Evolutionary conservation across 2,888 invertebrate species (phyloP), one percentile per base, ranked within the genome.

Genomic region (Allacma fusca): DNA sequence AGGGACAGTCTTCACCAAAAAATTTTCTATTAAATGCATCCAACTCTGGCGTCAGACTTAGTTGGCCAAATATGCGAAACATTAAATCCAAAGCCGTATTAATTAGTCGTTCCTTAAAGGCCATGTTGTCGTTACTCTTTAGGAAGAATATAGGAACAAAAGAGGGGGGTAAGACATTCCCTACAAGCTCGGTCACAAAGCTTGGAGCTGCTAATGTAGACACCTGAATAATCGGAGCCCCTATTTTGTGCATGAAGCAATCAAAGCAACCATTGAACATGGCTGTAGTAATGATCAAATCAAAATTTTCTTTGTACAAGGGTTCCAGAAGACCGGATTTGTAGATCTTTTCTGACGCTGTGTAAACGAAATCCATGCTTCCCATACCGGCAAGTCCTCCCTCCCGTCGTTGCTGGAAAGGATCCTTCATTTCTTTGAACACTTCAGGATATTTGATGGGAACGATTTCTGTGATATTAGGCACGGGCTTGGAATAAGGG

Each of bases 91-190:
- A 50, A 19, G 50, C 19, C 5, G 19, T 12, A n/a, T 50, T 50
- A 16, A 50, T 50, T 4, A 50, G 16, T 50, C 78, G 26, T 29
- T 78, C 59, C 19, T 1, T n/a, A 34, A 78, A 78, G 44, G 34
- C 70, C 78, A 78, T 78, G 0, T 23, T 26, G 21, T 78, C 64
- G 24, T 40, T 69, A 24, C 19, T 70, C 0, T 16, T 0, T 83
- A 94, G 87, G 84, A 92, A 91, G 0, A 94, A 91, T 50, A 93
- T 88, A 0, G 94, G 91, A 19, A 77, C 73, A n/a, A 77, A 77
- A 12, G 77, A 77, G 0, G 57, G n/a, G 16, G 73, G 77, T n/a
- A 65, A 21, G 24, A 43, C 26, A 57, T 64, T 70, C 1, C 71
- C 72, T 13, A 71, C 28, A 7, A 2, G 1, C 9, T 40, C 19